Evolutionary conservation across 2,797 vertebrate genomes (phyloP), one percentile per base, ranked within the genome.

Genomic region (Mormyrops attenuatus): DNA sequence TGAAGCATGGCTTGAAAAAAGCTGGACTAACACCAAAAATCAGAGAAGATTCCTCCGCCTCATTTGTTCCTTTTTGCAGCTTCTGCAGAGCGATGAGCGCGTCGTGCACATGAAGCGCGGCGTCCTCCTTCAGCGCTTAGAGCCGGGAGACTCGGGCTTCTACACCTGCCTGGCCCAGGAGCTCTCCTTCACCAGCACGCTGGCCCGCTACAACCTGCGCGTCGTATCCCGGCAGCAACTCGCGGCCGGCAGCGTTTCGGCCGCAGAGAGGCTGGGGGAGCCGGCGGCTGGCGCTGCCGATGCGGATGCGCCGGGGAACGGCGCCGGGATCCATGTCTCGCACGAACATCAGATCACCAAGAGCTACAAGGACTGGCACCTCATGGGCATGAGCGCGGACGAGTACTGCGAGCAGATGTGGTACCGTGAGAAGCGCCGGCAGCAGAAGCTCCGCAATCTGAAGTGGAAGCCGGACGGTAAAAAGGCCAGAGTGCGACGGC

Each of bases 351-450:
- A 90, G 87, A 91, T 88, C 3, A 87, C 92, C 0, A 93, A 89
- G 0, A 95, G 92, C 92, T 96, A 95, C 95, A 97, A 96, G 90
- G 96, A 97, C 88, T 94, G 96, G 0, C 93, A 94, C 52, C 90
- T 93, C 52, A 91, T 93, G 89, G 96, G 95, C 13, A 91, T 94
- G 93, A 96, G 92, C 4, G 91, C 95, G 85, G 96, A 97, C 0
- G 92, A 95, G 89, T 96, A 97, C 92, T 98, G 97, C 53, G 95
- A 96, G 6, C 95, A 96, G 89, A 95, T 97, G 90, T 95, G 97
- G 95, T 95, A 94, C 91, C 95, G 95, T 0, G 96, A 97, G 49
- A 96, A 97, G 85, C 95, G 95, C 26, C 93, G 94, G 73, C 97
- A 96, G 93, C 97, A 97, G 93, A 97, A 97, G n/a, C 91, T 94